These are phyloP conservation scores for Peribatodes rhomboidaria DNA, from an alignment of 2,888 invertebrate genomes.

Conservation along the genomic window DNA sequence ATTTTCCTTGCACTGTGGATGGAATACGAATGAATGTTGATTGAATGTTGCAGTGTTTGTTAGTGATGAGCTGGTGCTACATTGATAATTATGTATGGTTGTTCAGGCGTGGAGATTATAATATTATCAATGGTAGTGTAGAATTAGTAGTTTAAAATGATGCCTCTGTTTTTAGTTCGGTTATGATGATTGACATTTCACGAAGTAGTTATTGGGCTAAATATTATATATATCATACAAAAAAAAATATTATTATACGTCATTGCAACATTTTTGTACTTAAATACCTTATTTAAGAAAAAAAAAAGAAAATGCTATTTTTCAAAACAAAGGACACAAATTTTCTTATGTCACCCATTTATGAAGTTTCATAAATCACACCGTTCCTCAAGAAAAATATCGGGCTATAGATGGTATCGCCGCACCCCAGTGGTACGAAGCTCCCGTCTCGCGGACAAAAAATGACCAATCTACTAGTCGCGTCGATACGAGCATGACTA, in stretches of 20 bases:
- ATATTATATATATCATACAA: too few species aligned
- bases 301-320: background rate
- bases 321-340: slow-evolving; percentile 3
- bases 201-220: too few species aligned
- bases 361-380: slow-evolving; percentile 19
- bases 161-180: background rate
- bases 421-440: slow-evolving; percentile 67
- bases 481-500: slow-evolving; percentile 82
- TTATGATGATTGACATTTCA: too few species aligned
- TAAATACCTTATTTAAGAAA: background rate
- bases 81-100: slow-evolving; percentile 24
- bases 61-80: slow-evolving; percentile 45
- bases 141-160: background rate
- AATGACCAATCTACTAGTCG: slow-evolving; percentile 77
- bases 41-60: slow-evolving; percentile 65
- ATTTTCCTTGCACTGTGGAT: slow-evolving; percentile 72
- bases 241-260: too few species aligned
- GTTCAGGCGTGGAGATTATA: slow-evolving; percentile 21
- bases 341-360: background rate
- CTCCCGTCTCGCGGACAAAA: slow-evolving; percentile 71
- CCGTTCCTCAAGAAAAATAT: slow-evolving; percentile 43
- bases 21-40: slow-evolving; percentile 76
- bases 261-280: too few species aligned
- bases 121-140: slow-evolving; percentile 1
- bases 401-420: slow-evolving; percentile 58